These are phyloP conservation scores for Tragelaphus imberbis DNA, from an alignment of 2,113 vertebrate genomes.

Conservation along the genomic window DNA sequence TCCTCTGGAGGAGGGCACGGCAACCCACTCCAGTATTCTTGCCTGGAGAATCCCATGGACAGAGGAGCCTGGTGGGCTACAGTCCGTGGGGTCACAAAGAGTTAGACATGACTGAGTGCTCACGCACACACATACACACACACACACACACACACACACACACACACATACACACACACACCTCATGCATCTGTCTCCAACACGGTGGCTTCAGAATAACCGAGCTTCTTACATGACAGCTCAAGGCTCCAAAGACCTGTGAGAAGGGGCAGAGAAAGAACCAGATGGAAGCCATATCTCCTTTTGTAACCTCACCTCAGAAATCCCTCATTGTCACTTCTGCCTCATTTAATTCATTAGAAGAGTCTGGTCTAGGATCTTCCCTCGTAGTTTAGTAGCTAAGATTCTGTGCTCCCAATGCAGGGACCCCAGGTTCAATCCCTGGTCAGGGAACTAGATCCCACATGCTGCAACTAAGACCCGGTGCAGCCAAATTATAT, in stretches of 20 bases:
- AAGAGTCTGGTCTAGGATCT: not conserved
- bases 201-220: not conserved
- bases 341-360: not conserved
- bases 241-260: not conserved
- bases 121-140: fast-evolving
- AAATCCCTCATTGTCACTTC: not conserved
- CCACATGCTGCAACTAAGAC: not conserved
- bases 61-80: not conserved
- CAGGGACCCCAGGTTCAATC: not conserved
- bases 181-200: not conserved
- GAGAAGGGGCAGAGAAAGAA: too few relatives aligned
- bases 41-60: not conserved
- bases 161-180: not conserved
- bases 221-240: not conserved
- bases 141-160: not conserved
- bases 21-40: not conserved
- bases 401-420: not conserved
- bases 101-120: not conserved
- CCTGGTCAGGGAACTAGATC: not conserved
- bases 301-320: not conserved
- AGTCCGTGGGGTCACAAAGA: not conserved
- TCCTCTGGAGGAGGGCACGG: not conserved
- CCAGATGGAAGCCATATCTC: not conserved
- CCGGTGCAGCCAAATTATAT: not conserved
- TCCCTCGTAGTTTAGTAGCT: not conserved